Evolutionary conservation across 2,113 vertebrate genomes (phyloP), one percentile per base, ranked within the genome.

Genomic region (Silurus asotus): DNA sequence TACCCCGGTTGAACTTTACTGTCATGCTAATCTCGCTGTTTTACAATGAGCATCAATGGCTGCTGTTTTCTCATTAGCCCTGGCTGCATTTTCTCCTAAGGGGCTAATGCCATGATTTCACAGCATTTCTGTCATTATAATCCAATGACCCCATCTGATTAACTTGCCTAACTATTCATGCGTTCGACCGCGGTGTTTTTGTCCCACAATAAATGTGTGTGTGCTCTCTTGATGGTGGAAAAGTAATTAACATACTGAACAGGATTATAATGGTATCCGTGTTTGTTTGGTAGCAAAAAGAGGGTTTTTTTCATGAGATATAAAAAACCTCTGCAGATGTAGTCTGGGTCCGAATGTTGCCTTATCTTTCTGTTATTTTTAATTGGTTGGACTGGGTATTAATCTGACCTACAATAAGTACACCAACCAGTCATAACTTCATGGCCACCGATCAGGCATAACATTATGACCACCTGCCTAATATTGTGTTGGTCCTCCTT

Each of bases 71-170:
- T 83, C 64, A 83, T 82, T 85, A 87, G 70, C 80, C 72, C 59
- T 0, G 61, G 53, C 37, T 81, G 62, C 59, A 86, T 86, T 88
- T 83, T 25, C 67, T 45, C 81, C 69, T 17, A 67, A 51, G 37
- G 82, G 84, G 81, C 61, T 81, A 84, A 84, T 75, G 64, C 56
- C 48, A 74, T 81, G n/a, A 83, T 87, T 87, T 83, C 59, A 59
- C 59, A 81, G 67, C 2, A 25, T 28, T 37, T 76, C 77, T 81
- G 69, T 84, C 37, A 84, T 88, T 88, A 81, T 86, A 84, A 81
- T 86, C 78, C 69, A 86, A 81, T 81, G 85, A 84, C 51, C 77
- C 86, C 8, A 23, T 82, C 86, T 82, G 86, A 87, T 87, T 87
- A 82, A 82, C 85, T 86, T 59, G 5, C 48, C 80, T 82, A 86